A percentile compares a stretch with the other conserved stretches of the same genome.
phyloP scores from a whole-genome alignment of 2,888 invertebrate species.

The Limnephilus marmoratus region DNA sequence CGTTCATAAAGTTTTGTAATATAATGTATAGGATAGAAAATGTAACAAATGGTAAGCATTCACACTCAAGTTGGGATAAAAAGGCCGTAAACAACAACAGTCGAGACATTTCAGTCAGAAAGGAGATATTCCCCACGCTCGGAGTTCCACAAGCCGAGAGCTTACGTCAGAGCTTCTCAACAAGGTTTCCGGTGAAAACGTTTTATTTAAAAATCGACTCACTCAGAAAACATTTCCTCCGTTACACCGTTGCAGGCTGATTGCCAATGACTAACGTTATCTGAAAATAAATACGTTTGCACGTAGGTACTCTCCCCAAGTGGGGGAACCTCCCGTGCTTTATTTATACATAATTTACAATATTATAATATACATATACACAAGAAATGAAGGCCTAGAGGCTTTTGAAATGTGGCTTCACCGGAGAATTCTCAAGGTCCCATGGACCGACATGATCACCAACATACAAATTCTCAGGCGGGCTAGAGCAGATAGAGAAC shows the following conservation, averaged over 20 bases:
- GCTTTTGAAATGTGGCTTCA: no score
- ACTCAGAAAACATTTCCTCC: neutral
- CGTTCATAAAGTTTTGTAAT: neutral
- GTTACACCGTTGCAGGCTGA: neutral
- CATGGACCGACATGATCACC: no score
- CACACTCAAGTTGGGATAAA: constrained; percentile 11
- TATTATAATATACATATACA: no score
- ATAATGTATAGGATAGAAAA: neutral
- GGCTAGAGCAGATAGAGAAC: no score
- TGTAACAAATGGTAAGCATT: neutral
- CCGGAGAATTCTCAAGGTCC: no score
- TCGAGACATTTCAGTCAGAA: constrained; percentile 39
- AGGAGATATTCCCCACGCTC: constrained; percentile 33
- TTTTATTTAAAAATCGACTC: neutral
- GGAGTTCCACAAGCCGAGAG: constrained; percentile 4
- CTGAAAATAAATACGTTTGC: no score
- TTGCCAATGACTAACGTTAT: neutral
- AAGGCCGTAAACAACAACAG: constrained; percentile 8
- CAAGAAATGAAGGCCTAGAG: no score
- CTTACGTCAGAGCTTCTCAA: neutral
- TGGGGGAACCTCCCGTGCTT: no score
- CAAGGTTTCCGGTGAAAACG: neutral
- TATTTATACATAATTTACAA: no score
- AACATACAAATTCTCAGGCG: no score
- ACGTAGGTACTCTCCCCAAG: no score